Base-by-base conservation (phyloP, 2,888 invertebrate genomes). In the Drosophila tripunctata region DNA sequence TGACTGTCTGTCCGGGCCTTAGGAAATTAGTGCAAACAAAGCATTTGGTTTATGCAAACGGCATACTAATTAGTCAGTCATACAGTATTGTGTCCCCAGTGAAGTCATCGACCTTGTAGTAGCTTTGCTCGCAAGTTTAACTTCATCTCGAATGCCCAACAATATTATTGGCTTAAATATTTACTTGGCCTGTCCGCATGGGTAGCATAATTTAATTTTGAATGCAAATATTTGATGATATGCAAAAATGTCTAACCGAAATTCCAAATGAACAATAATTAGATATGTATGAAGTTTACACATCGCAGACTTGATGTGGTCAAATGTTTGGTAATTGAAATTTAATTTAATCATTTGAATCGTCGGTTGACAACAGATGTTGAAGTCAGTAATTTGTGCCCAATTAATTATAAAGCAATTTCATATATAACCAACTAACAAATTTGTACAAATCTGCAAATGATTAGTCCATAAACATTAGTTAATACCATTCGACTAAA, bases 21-120 rank as follows among this genome's bases (percentile, higher is more conserved):
- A 50, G 62, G 55, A 70, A 82, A 82, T 78, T 82, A 79, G 82
- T 79, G 76, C 82, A 79, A 79, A 82, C 82, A 79, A 82, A 82
- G 79, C 79, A 76, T 82, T 82, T 78, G 74, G 45, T 54, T 63
- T 62, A 76, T 76, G 82, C 76, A 82, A 78, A 67, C 79, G 70
- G 79, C 74, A 78, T 79, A 78, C 79, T 79, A 79, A 79, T 79
- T 79, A 82, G 64, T 48, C 31, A 31, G 41, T 33, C 40, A 35
- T 22, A 7, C 17, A 27, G 15, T 41, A 19, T 41, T 50, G 48
- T 45, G 65, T 38, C 15, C 36, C 40, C 44, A 3, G 35, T 38
- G 19, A 27, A 44, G 75, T 68, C 72, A 57, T 36, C 54, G 63
- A 67, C 63, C 57, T 58, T 54, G 48, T n/a, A n/a, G 45, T 17